Percentiles rank a stretch among this genome's conserved stretches.
Conservation (phyloP, 2,888 invertebrate genomes). For the Arctia plantaginis region DNA sequence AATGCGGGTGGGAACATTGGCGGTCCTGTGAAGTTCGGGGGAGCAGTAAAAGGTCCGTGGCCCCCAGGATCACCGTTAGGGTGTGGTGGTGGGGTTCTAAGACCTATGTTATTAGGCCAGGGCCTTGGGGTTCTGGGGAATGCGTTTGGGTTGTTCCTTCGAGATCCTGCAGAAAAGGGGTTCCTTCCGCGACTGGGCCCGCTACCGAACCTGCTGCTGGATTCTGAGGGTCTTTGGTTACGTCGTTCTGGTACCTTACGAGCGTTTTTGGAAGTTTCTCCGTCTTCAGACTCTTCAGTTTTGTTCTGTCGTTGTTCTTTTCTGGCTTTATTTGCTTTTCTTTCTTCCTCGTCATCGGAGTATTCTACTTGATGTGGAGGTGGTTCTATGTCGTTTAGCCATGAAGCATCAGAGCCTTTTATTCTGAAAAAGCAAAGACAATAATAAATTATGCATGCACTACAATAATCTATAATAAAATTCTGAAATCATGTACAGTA, state of each 20-base stretch:
- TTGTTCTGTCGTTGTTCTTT: constrained; percentile 66
- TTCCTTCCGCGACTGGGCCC: constrained; percentile 73
- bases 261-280: constrained; percentile 68
- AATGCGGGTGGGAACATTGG: constrained; percentile 65
- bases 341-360: constrained; percentile 96
- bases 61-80: constrained; percentile 44
- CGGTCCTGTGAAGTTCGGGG: constrained; percentile 57
- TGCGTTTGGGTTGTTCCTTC: constrained; percentile 61
- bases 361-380: constrained; percentile 91
- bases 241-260: constrained; percentile 65
- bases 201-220: constrained; percentile 77
- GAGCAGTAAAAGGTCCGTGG: constrained; percentile 53
- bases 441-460: not conserved
- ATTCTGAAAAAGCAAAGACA: constrained; percentile 82
- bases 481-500: not conserved
- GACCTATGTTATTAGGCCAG: constrained; percentile 56
- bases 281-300: constrained; percentile 61
- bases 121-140: constrained; percentile 63
- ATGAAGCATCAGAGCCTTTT: constrained; percentile 96
- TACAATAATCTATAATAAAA: not conserved
- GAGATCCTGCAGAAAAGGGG: constrained; percentile 67
- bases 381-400: constrained; percentile 94
- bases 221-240: constrained; percentile 79
- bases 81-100: constrained; percentile 66
- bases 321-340: constrained; percentile 76